Base-by-base conservation (phyloP, 2,113 vertebrate species). In the Malurus alboscapulatus region DNA sequence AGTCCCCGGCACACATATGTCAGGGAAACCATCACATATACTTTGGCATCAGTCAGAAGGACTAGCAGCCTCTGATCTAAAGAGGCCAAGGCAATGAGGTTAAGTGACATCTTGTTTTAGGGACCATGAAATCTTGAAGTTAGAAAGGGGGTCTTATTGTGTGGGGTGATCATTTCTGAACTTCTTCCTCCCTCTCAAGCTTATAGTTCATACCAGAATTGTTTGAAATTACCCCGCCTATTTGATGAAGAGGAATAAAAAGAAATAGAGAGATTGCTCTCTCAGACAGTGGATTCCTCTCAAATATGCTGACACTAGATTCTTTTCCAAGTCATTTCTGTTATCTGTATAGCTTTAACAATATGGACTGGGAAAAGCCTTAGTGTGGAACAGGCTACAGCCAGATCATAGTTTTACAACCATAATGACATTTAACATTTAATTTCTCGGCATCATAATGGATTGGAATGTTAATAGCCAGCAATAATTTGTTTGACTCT, bases 81-180 rank as follows among this genome's bases (percentile, higher is more conserved):
- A 92, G 45, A 47, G 22, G 45, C 29, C 29, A 80, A 22, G 36
- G 34, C 48, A 54, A 36, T 61, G 44, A 84, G 72, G 51, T 25
- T 78, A 66, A 94, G 82, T 63, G 74, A 75, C 82, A 57, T 92
- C 78, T 82, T 89, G 58, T 81, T 94, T 92, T 92, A 92, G 92
- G 74, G 21, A 93, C 50, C 45, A 14, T 40, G 62, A 86, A 88
- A 80, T 82, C 34, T 15, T 85, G 21, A 84, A 55, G 47, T 88
- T 73, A 59, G 62, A 78, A 75, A 11, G 55, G 53, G 93, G 42
- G 73, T 91, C 84, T 53, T 69, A 71, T 47, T 88, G 13, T 72
- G 27, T 58, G 53, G 24, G 38, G 42, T 88, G 21, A 40, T 69
- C 92, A 57, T 89, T 90, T 89, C 83, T 84, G 26, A 74, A 84